Conservation (phyloP, 1,140 invertebrate species). For the Drosophila setifemur region DNA sequence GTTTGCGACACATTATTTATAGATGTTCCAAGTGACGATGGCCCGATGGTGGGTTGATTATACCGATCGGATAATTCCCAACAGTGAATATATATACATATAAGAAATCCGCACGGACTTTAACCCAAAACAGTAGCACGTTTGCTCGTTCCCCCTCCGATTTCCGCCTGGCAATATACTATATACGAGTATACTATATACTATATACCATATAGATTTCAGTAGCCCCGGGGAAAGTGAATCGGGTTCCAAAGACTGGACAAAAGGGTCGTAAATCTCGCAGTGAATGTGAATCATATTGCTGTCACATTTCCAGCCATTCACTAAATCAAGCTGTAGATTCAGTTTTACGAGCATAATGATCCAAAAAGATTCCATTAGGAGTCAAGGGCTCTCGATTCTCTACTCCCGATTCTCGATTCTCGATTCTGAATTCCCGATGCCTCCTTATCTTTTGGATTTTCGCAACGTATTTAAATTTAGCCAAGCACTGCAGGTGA, state of each 20-base stretch:
- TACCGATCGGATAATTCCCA: constrained; percentile 38
- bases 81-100: not conserved
- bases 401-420: not conserved
- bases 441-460: not conserved
- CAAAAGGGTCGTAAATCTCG: constrained; percentile 10
- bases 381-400: constrained; percentile 3
- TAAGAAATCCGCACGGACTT: constrained; percentile 8
- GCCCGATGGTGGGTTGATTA: constrained; percentile 19
- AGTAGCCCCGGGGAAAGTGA: constrained; percentile 6
- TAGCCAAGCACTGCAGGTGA: not conserved
- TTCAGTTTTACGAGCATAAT: too few relatives aligned
- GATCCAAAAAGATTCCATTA: too few relatives aligned
- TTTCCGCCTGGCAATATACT: constrained; percentile 21
- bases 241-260: too few relatives aligned
- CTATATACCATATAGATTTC: not conserved
- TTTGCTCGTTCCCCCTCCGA: not conserved
- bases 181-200: not conserved
- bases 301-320: too few relatives aligned
- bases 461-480: constrained; percentile 16
- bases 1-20: constrained; percentile 38
- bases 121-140: constrained; percentile 2
- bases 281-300: constrained; percentile 6
- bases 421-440: not conserved
- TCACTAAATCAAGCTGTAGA: too few relatives aligned
- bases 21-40: constrained; percentile 30